Evolutionary conservation across 2,888 invertebrate genomes (phyloP).

Genomic region (Loripinus fragilis): DNA sequence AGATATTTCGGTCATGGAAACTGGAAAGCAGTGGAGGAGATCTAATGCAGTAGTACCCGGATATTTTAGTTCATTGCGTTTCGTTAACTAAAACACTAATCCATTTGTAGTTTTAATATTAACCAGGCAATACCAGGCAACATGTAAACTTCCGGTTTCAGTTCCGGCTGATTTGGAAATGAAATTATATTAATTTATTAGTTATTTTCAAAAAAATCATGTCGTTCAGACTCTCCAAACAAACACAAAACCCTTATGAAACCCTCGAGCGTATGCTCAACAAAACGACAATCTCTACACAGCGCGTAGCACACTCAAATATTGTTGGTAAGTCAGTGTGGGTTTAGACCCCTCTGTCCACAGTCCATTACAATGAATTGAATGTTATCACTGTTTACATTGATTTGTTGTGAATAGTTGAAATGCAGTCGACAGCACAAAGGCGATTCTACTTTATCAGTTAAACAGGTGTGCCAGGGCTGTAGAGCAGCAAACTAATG

Average conservation of each 20-base stretch:
- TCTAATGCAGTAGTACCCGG: no score
- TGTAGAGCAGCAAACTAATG: no score
- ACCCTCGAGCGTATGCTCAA: slow-evolving; percentile 79
- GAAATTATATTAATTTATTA: slow-evolving; percentile 15
- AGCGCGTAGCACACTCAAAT: slow-evolving; percentile 75
- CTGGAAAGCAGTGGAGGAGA: no score
- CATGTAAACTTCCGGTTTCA: slow-evolving; percentile 74
- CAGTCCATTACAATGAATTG: background rate
- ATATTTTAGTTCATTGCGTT: no score
- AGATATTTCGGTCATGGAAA: no score
- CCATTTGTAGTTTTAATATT: background rate
- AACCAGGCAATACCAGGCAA: slow-evolving; percentile 62
- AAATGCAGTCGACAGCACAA: no score
- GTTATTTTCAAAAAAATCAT: background rate
- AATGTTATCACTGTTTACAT: slow-evolving; percentile 25
- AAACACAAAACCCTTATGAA: slow-evolving; percentile 70
- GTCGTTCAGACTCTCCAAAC: slow-evolving; percentile 56
- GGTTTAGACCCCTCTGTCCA: background rate
- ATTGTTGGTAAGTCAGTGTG: slow-evolving; percentile 74
- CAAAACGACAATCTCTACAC: slow-evolving; percentile 78
- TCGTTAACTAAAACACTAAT: no score
- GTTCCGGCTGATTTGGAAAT: slow-evolving; percentile 15
- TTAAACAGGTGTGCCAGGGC: no score
- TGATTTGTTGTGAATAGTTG: no score
- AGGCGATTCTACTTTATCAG: no score